Conservation (phyloP, 2,797 vertebrate genomes). For the Erpetoichthys calabaricus region DNA sequence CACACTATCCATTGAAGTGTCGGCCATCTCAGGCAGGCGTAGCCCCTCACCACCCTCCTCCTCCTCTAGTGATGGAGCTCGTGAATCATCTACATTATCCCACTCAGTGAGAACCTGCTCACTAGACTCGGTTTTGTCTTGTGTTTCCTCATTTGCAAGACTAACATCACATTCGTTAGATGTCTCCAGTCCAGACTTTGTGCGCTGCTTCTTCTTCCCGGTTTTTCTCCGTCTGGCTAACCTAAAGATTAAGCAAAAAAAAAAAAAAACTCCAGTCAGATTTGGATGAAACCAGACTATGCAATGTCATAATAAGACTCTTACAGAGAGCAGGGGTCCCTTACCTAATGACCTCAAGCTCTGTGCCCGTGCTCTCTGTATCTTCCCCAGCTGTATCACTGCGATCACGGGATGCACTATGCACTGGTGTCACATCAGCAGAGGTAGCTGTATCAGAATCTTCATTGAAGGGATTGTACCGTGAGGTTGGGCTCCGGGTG, state of each 20-base stretch:
- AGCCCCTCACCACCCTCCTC: conserved; percentile 45
- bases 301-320: too few relatives aligned
- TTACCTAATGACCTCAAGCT: conserved; percentile 92
- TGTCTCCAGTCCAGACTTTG: too few relatives aligned
- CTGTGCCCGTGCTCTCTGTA: conserved; percentile 41
- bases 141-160: too few relatives aligned
- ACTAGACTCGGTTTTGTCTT: not conserved
- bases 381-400: conserved; percentile 34
- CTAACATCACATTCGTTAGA: too few relatives aligned
- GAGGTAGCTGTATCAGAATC: conserved; percentile 66
- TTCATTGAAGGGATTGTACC: conserved; percentile 83
- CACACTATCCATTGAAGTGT: conserved; percentile 77
- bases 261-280: conserved; percentile 1
- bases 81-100: conserved; percentile 15
- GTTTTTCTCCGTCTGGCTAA: conserved; percentile 74
- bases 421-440: conserved; percentile 68
- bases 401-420: conserved; percentile 35
- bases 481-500: conserved; percentile 61
- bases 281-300: too few relatives aligned
- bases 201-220: conserved; percentile 63
- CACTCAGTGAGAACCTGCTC: conserved; percentile 17
- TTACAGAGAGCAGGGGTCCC: conserved; percentile 7
- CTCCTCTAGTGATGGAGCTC: too few relatives aligned
- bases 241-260: conserved; percentile 33
- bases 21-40: conserved; percentile 72